These are phyloP conservation scores for Patella caerulea DNA, from an alignment of 2,888 invertebrate genomes.

Conservation along the genomic window DNA sequence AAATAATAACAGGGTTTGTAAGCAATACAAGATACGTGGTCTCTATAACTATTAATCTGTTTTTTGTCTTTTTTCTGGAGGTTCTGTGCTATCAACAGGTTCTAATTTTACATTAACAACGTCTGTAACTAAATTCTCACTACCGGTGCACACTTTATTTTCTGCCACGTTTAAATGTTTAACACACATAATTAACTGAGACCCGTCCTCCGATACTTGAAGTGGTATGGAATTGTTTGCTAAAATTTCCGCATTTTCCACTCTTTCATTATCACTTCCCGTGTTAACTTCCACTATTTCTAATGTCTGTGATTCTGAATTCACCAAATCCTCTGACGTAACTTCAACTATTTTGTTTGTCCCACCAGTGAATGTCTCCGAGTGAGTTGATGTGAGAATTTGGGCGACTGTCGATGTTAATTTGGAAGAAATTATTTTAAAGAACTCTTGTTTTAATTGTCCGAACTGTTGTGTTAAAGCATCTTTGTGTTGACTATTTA, in stretches of 20 bases:
- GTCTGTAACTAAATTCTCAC: neutral
- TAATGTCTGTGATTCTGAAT: neutral
- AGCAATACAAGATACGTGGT: too few relatives aligned
- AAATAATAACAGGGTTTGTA: too few relatives aligned
- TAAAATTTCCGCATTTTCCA: neutral
- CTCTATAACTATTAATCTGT: neutral
- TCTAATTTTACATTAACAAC: slow-evolving; percentile 1
- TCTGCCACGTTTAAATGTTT: neutral
- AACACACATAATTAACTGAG: neutral
- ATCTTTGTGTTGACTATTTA: slow-evolving; percentile 9
- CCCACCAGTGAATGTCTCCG: neutral
- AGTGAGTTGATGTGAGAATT: neutral
- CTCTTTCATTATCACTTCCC: neutral
- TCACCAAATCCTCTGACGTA: neutral
- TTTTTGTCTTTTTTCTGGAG: neutral
- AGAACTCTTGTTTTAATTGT: slow-evolving; percentile 1
- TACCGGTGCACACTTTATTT: neutral
- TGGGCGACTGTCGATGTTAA: slow-evolving; percentile 1
- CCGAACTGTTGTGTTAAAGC: slow-evolving; percentile 3
- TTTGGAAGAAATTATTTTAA: neutral
- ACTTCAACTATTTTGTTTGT: neutral
- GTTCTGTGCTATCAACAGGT: neutral
- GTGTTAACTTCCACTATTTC: neutral
- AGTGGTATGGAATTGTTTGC: neutral
- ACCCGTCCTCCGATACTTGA: neutral